Percentiles rank a stretch among this genome's conserved stretches.
Conservation (phyloP, 1,140 invertebrate genomes). For the Mizuhopecten yessoensis region DNA sequence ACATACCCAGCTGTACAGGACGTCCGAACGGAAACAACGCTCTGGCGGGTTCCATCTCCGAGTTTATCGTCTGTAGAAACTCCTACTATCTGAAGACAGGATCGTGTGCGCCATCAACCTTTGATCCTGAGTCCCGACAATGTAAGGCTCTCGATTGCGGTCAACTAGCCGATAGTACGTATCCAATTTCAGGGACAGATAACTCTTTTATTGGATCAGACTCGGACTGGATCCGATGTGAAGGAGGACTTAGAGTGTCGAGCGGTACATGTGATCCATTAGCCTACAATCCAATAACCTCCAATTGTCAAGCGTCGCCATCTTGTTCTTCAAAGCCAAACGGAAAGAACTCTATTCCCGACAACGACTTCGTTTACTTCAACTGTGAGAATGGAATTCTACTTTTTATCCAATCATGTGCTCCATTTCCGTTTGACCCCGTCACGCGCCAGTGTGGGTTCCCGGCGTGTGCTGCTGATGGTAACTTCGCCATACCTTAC, state of each 20-base stretch:
- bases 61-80: neutral
- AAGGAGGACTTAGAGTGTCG: slow-evolving; percentile 4
- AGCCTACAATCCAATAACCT: slow-evolving; percentile 16
- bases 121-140: neutral
- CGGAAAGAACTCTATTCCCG: slow-evolving; percentile 43
- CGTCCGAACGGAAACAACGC: slow-evolving; percentile 66
- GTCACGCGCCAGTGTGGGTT: slow-evolving; percentile 45
- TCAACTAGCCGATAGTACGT: slow-evolving; percentile 16
- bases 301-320: slow-evolving; percentile 42
- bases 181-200: slow-evolving; percentile 41
- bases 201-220: slow-evolving; percentile 13
- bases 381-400: slow-evolving; percentile 51
- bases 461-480: neutral
- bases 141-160: neutral
- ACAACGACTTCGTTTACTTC: slow-evolving; percentile 50
- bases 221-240: slow-evolving; percentile 43
- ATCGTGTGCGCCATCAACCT: neutral
- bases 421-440: slow-evolving; percentile 51
- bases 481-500: neutral
- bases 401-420: slow-evolving; percentile 41
- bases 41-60: neutral
- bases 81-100: neutral
- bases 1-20: slow-evolving; percentile 44
- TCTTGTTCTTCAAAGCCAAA: neutral
- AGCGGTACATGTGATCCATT: slow-evolving; percentile 45